Conservation (phyloP, 2,888 invertebrate genomes). For the Hirtodrosophila trivittata region DNA sequence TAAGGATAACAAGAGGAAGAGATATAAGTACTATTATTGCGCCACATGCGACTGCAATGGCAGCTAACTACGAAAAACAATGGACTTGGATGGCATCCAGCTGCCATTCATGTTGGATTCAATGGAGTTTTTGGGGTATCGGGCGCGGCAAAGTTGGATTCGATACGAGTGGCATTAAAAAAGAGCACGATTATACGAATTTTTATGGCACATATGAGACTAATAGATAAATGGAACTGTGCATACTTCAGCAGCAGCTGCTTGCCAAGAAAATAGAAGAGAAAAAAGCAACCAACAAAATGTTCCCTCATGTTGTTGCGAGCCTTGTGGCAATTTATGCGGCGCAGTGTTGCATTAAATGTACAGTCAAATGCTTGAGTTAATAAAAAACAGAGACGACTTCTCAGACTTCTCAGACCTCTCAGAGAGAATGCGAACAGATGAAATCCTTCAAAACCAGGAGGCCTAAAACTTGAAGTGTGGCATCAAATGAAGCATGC, state of each 20-base stretch:
- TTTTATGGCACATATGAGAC: constrained; percentile 79
- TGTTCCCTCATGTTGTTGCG: not conserved
- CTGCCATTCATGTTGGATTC: constrained; percentile 49
- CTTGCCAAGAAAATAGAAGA: constrained; percentile 45
- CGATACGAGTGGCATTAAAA: constrained; percentile 47
- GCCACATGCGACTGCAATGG: constrained; percentile 62
- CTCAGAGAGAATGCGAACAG: constrained; percentile 7
- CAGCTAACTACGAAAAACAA: constrained; percentile 70
- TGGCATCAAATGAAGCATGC: constrained; percentile 68
- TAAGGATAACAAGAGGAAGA: constrained; percentile 1
- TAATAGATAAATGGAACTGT: constrained; percentile 57
- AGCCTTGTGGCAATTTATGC: constrained; percentile 65
- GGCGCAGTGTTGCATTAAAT: constrained; percentile 79
- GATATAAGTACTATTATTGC: constrained; percentile 40
- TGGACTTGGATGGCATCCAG: constrained; percentile 75
- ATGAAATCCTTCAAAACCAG: constrained; percentile 65
- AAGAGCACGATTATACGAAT: constrained; percentile 67
- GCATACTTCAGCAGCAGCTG: constrained; percentile 29
- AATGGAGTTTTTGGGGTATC: constrained; percentile 1
- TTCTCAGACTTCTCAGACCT: constrained; percentile 9
- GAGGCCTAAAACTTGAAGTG: constrained; percentile 52
- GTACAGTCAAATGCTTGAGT: constrained; percentile 77
- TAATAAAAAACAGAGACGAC: constrained; percentile 51
- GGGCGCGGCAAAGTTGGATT: constrained; percentile 14
- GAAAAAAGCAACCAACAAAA: not conserved